Base-by-base conservation (phyloP, 2,113 vertebrate genomes). In the Scomber japonicus region DNA sequence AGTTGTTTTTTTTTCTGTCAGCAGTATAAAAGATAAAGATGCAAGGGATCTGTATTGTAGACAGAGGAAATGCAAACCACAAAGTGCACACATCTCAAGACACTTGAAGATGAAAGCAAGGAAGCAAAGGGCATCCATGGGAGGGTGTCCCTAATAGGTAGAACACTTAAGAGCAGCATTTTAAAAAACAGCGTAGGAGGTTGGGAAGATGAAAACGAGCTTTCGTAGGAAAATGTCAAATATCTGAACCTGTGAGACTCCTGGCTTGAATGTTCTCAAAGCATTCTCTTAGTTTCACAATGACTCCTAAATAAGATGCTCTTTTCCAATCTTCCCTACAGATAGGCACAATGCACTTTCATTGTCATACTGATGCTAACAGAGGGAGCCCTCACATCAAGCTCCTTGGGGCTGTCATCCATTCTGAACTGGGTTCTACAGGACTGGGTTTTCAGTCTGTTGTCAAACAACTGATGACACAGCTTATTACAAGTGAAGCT, bases 401-500 rank as follows among this genome's bases (percentile, higher is more conserved):
- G 61, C 71, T 63, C 61, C 68, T 55, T 3, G 13, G 24, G 62
- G 49, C 55, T 60, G 81, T 81, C 17, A 62, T 75, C 49, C 65
- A 67, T 50, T 62, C 62, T 74, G 79, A 74, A 81, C 66, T 30
- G 67, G 49, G 17, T 76, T 45, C 68, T 55, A 83, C 72, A 77
- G 82, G 71, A 82, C 76, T 68, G 84, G 73, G 70, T 78, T 75
- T 45, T 80, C 65, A 17, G 64, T 69, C 55, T 71, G 27, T 80
- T 76, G 56, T 80, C 74, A 53, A 53, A 12, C 11, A 21, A 46
- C 55, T 57, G 71, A 81, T 56, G 79, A 86, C 57, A 71, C 50
- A 51, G 77, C 60, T 75, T 65, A 69, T 80, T 71, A 84, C 67
- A 81, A 87, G 81, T 60, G 80, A 78, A 71, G 78, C 84, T 54